Evolutionary conservation across 2,797 vertebrate genomes (phyloP), one percentile per base, ranked within the genome.

Genomic region (Lepus oiostolus): DNA sequence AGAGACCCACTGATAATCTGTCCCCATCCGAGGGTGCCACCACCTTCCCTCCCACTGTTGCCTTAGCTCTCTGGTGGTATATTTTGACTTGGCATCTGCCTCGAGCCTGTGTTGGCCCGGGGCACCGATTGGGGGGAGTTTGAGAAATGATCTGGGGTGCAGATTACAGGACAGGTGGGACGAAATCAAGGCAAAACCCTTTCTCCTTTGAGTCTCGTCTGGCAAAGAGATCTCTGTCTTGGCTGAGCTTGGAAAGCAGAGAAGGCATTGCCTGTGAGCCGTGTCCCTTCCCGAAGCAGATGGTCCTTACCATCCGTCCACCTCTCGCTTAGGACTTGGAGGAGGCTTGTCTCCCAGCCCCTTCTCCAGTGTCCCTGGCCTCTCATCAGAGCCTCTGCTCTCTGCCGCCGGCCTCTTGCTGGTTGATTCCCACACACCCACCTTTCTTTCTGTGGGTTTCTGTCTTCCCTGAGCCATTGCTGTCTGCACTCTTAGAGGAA

Each of bases 371-470:
- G 32, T 21, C 54, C 68, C 21, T 58, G 26, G 32, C 17, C 30
- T 77, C 60, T 94, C 47, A 4, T 50, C 32, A 28, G 8, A 14
- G n/a, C 28, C 62, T 81, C 26, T n/a, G 4, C 38, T 9, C 32
- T 83, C 32, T 83, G 70, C 26, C 35, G 65, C 5, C 58, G 54
- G 35, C 54, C 38, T 90, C 70, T 75, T 62, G 17, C 28, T 67
- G 13, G 32, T 60, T 87, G 67, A 62, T 84, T n/a, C n/a, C 9
- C 72, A 87, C 11, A 8, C 32, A 71, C 11, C 38, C 84, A 82
- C 58, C 80, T 92, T 72, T 77, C 38, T 86, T 85, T 68, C 79
- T 92, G 72, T 77, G 71, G 75, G 47, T 70, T 72, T 84, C 72
- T 92, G 13, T 93, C 28, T 62, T 93, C 24, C 32, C 32, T 32